Conservation (phyloP, 2,797 vertebrate genomes). For the Helostoma temminkii region DNA sequence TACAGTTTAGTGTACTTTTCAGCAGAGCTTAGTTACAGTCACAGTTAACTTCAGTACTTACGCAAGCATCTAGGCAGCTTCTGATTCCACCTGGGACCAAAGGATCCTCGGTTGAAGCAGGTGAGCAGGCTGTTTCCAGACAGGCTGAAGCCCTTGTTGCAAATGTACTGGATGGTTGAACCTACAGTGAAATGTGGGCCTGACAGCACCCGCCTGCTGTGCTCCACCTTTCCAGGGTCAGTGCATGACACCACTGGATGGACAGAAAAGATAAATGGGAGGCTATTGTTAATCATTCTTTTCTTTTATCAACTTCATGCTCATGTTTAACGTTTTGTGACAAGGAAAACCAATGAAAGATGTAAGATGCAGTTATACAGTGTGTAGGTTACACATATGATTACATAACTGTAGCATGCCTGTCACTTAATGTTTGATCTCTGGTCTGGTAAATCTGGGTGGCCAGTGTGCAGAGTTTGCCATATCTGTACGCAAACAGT, state of each 20-base stretch:
- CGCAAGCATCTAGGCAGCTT: conserved; percentile 91
- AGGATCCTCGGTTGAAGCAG: conserved; percentile 89
- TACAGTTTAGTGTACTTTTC: no score
- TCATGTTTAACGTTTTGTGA: no score
- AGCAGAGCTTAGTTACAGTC: no score
- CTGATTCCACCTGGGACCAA: conserved; percentile 93
- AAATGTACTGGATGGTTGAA: conserved; percentile 92
- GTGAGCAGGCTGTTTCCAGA: conserved; percentile 89
- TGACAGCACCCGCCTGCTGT: conserved; percentile 91
- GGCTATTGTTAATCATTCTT: not conserved
- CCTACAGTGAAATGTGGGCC: conserved; percentile 89
- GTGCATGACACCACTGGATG: conserved; percentile 89
- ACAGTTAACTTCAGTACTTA: conserved; percentile 79
- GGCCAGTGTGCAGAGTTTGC: no score
- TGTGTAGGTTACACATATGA: no score
- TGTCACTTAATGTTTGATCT: no score
- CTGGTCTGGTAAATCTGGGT: no score
- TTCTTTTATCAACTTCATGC: no score
- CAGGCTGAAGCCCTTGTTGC: conserved; percentile 90
- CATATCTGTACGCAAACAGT: no score
- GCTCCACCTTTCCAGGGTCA: conserved; percentile 91
- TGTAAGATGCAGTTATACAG: no score
- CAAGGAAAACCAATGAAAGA: no score
- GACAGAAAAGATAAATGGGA: not conserved
- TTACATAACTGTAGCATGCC: no score